A percentile compares a stretch with the other conserved stretches of the same genome.
Conservation (phyloP, 2,797 vertebrate species). For the Acropternis orthonyx region DNA sequence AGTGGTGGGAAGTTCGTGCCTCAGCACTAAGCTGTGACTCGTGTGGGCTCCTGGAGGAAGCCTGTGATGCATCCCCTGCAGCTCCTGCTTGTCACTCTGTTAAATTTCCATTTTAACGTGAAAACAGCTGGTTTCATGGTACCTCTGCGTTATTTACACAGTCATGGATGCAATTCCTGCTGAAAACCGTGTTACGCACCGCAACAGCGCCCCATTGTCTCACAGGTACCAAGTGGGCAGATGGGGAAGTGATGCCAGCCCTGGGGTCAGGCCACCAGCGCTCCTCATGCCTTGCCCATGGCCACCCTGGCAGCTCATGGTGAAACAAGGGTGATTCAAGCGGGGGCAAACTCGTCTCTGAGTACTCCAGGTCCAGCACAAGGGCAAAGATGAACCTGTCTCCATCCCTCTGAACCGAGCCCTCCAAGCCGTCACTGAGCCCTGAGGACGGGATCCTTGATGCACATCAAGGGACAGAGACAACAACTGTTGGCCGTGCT, state of each 20-base stretch:
- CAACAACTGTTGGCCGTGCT: conserved; percentile 41
- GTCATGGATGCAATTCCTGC: conserved; percentile 43
- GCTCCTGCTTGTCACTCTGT: conserved; percentile 47
- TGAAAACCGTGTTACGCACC: conserved; percentile 9
- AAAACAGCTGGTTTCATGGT: conserved; percentile 69
- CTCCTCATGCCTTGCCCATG: background rate
- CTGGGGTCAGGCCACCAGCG: background rate
- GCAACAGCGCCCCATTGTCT: background rate
- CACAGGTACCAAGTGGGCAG: background rate
- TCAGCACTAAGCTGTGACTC: background rate
- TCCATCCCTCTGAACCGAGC: background rate
- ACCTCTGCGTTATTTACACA: conserved; percentile 61
- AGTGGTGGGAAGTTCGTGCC: background rate
- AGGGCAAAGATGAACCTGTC: background rate
- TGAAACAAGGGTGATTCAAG: background rate
- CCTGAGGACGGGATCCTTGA: background rate
- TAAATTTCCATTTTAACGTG: conserved; percentile 61
- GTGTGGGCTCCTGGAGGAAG: background rate
- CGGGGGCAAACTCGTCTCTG: background rate
- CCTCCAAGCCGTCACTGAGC: background rate
- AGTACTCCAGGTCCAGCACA: background rate
- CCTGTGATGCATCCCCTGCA: background rate
- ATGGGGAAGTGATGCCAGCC: background rate
- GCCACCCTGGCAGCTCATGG: background rate
- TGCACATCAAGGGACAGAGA: conserved; percentile 52